Conservation (phyloP, 2,888 invertebrate species). For the Drosophila paucipuncta region DNA sequence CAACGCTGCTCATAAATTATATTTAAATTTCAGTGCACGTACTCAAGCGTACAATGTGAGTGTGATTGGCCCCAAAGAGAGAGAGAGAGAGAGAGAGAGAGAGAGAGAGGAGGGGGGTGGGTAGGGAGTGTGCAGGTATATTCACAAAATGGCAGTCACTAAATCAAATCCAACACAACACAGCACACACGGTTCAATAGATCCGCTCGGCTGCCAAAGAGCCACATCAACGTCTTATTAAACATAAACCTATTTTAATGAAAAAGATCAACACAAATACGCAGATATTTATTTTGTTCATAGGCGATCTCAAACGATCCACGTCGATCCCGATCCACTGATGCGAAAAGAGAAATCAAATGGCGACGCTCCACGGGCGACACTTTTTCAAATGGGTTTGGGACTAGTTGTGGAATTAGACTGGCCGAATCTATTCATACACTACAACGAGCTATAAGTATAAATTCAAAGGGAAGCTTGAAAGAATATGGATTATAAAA, state of each 20-base stretch:
- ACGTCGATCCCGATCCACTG: constrained; percentile 39
- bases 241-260: constrained; percentile 72
- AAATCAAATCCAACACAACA: constrained; percentile 61
- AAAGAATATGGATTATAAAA: not conserved
- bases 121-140: constrained; percentile 30
- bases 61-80: constrained; percentile 15
- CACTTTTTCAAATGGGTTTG: constrained; percentile 42
- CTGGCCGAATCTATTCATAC: constrained; percentile 11
- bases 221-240: constrained; percentile 68
- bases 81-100: too few species aligned
- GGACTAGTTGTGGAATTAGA: constrained; percentile 5
- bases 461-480: not conserved
- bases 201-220: constrained; percentile 21
- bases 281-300: constrained; percentile 38
- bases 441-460: not conserved
- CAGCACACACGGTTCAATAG: constrained; percentile 51
- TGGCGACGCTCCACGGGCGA: constrained; percentile 43
- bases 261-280: constrained; percentile 61
- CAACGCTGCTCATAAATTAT: constrained; percentile 71
- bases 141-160: constrained; percentile 76
- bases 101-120: not conserved
- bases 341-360: constrained; percentile 64
- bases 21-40: constrained; percentile 78
- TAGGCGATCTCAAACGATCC: constrained; percentile 28
- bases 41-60: constrained; percentile 67